A percentile compares a stretch with the other conserved stretches of the same genome.
These are phyloP conservation scores for Formica exsecta DNA, from an alignment of 1,140 invertebrate genomes.

Conservation along the genomic window DNA sequence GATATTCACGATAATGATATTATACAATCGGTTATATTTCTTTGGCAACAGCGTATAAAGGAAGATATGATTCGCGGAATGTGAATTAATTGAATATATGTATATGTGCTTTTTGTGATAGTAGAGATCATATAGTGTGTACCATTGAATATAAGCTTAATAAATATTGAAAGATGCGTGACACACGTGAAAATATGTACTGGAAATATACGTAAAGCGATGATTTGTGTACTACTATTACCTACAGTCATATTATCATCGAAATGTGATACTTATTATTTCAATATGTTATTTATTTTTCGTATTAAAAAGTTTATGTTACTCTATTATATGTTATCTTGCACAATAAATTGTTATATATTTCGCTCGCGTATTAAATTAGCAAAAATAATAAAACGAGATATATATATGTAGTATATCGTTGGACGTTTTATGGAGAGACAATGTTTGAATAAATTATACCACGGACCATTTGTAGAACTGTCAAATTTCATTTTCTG, in stretches of 20 bases:
- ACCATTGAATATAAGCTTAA: background rate
- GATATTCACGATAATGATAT: too few species aligned
- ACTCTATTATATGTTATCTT: too few species aligned
- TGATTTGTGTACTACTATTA: background rate
- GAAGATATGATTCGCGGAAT: background rate
- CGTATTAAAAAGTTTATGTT: background rate
- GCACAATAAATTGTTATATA: background rate
- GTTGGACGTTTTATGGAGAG: background rate
- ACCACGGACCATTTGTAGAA: background rate
- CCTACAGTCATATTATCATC: background rate
- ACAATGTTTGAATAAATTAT: slow-evolving; percentile 15
- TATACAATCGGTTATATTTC: background rate
- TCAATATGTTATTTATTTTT: slow-evolving; percentile 16
- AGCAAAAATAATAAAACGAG: background rate
- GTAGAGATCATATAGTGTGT: slow-evolving; percentile 1
- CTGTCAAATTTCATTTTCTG: background rate
- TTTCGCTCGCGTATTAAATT: background rate
- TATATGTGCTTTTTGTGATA: slow-evolving; percentile 29
- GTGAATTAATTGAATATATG: background rate
- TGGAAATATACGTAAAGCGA: background rate
- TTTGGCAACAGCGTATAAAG: background rate
- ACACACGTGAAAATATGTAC: background rate
- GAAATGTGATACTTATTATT: background rate
- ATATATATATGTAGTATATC: background rate
- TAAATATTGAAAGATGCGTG: background rate